Evolutionary conservation across 1,140 invertebrate species (phyloP).

Genomic region (Cydia fagiglandana): DNA sequence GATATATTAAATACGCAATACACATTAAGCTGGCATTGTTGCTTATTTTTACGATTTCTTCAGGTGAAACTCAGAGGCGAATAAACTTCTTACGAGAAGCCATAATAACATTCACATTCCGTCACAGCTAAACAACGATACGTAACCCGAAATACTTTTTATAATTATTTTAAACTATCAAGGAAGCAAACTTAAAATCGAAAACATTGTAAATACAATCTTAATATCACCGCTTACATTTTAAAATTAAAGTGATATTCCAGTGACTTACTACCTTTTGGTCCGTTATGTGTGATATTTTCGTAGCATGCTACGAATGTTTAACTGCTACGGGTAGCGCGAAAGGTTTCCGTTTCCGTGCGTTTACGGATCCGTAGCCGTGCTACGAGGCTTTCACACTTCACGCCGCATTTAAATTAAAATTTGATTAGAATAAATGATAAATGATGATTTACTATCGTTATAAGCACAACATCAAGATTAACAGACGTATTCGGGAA

Average conservation of each 20-base stretch:
- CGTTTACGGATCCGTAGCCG: slow-evolving; percentile 6
- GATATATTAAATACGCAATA: too few relatives aligned
- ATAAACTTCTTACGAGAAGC: background rate
- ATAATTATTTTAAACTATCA: background rate
- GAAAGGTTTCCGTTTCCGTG: background rate
- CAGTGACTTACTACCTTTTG: background rate
- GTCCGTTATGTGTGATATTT: background rate
- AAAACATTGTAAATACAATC: background rate
- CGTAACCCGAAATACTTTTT: background rate
- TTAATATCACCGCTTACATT: background rate
- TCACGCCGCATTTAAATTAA: background rate
- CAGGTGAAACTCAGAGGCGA: background rate
- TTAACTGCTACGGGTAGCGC: slow-evolving; percentile 2
- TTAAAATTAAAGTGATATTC: background rate
- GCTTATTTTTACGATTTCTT: background rate
- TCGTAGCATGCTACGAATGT: slow-evolving; percentile 10
- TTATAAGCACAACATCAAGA: too few relatives aligned
- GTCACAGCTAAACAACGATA: background rate
- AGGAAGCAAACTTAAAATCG: background rate
- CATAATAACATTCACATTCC: slow-evolving; percentile 1
- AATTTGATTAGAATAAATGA: background rate
- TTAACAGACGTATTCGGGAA: too few relatives aligned
- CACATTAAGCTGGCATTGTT: too few relatives aligned
- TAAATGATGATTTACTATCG: too few relatives aligned
- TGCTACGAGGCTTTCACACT: background rate